Conservation (phyloP, 2,797 vertebrate genomes). For the Galagoides demidoff region DNA sequence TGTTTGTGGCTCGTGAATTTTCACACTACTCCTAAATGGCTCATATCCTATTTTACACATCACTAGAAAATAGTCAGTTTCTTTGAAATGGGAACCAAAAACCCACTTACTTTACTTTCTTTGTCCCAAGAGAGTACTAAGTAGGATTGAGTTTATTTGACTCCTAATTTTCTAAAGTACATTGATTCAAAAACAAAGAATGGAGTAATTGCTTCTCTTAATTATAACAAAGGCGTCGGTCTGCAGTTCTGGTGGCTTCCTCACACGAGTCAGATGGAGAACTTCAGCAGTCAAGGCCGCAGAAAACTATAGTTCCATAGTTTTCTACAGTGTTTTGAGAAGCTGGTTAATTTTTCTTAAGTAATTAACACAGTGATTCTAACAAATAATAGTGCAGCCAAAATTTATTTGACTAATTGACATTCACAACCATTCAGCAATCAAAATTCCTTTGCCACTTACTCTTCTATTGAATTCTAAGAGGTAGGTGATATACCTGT, state of each 20-base stretch:
- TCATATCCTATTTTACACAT: constrained; percentile 47
- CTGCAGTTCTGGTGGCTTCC: background rate
- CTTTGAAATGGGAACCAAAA: constrained; percentile 19
- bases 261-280: background rate
- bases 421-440: background rate
- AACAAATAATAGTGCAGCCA: background rate
- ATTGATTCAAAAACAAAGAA: constrained; percentile 38
- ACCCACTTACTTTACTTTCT: background rate
- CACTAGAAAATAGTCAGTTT: constrained; percentile 4
- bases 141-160: background rate
- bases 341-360: constrained; percentile 15
- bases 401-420: background rate
- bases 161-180: constrained; percentile 16
- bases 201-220: background rate
- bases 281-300: background rate
- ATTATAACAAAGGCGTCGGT: background rate
- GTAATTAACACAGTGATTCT: background rate
- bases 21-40: constrained; percentile 79
- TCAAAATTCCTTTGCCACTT: constrained; percentile 5
- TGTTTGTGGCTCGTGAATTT: constrained; percentile 50
- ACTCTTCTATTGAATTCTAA: background rate
- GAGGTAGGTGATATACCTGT: background rate
- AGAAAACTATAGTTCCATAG: background rate
- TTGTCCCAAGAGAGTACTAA: constrained; percentile 4
- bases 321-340: background rate